Evolutionary conservation across 2,797 vertebrate genomes (phyloP).

Genomic region (Phoeniculus purpureus): DNA sequence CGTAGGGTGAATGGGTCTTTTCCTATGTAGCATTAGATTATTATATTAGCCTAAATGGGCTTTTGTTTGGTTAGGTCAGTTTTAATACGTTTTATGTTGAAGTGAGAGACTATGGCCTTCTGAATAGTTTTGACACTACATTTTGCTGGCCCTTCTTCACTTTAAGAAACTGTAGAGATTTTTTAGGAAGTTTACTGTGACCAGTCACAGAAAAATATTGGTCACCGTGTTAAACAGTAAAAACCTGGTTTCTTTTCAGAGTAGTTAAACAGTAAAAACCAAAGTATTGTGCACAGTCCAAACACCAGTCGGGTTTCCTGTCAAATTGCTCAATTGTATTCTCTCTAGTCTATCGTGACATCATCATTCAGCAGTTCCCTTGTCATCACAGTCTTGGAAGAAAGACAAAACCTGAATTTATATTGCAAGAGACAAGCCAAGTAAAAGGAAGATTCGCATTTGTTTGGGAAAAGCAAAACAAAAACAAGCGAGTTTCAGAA

Average conservation of each 20-base stretch:
- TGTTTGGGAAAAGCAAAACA: background rate
- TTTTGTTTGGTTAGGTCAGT: background rate
- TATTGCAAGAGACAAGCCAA: background rate
- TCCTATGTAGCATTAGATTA: background rate
- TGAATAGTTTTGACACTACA: background rate
- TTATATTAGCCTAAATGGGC: background rate
- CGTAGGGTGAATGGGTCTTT: background rate
- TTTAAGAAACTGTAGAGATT: background rate
- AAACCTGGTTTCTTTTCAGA: too few species aligned
- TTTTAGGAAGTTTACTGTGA: conserved; percentile 5
- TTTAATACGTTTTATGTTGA: background rate
- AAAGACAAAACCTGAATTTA: conserved; percentile 24
- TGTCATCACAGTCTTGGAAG: conserved; percentile 46
- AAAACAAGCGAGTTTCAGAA: background rate
- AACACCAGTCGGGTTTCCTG: conserved; percentile 55
- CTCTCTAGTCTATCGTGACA: conserved; percentile 40
- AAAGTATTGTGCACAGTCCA: conserved; percentile 16
- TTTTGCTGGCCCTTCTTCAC: background rate
- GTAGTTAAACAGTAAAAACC: background rate
- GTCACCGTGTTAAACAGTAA: background rate
- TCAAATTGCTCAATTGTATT: conserved; percentile 65
- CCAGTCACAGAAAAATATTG: background rate
- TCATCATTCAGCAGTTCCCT: conserved; percentile 36
- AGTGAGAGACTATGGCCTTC: background rate
- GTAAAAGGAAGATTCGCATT: background rate